Evolutionary conservation across 2,888 invertebrate species (phyloP).

Genomic region (Cecidostiba fungosa): DNA sequence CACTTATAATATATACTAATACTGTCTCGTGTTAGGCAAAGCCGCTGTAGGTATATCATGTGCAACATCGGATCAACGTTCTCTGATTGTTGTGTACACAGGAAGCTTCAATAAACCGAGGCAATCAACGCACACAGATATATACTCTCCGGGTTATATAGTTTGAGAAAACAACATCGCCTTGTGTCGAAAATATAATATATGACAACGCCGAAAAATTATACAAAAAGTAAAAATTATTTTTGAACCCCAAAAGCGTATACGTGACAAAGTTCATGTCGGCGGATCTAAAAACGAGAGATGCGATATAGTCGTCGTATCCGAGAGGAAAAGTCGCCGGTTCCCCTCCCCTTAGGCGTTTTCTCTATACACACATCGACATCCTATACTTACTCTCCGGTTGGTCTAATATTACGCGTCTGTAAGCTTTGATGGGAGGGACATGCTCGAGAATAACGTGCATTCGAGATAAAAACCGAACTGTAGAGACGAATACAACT

Average conservation of each 20-base stretch:
- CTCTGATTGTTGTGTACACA: slow-evolving; percentile 32
- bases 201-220: not conserved
- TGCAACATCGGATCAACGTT: slow-evolving; percentile 27
- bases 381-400: not conserved
- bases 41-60: too few species aligned
- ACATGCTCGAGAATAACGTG: not conserved
- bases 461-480: not conserved
- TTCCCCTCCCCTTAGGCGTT: slow-evolving; percentile 3
- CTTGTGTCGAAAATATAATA: too few species aligned
- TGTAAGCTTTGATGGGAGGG: not conserved
- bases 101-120: slow-evolving; percentile 55
- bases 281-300: slow-evolving; percentile 16
- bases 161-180: not conserved
- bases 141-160: not conserved
- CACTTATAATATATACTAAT: too few species aligned
- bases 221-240: not conserved
- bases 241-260: not conserved
- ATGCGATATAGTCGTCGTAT: not conserved
- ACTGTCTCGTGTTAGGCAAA: too few species aligned
- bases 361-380: not conserved
- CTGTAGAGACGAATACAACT: not conserved
- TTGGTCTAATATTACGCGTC: slow-evolving; percentile 4
- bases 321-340: slow-evolving; percentile 25
- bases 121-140: slow-evolving; percentile 37
- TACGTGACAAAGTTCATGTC: slow-evolving; percentile 40